Percentiles rank a stretch among this genome's conserved stretches.
Conservation (phyloP, 2,888 invertebrate species). For the Agrochola litura region DNA sequence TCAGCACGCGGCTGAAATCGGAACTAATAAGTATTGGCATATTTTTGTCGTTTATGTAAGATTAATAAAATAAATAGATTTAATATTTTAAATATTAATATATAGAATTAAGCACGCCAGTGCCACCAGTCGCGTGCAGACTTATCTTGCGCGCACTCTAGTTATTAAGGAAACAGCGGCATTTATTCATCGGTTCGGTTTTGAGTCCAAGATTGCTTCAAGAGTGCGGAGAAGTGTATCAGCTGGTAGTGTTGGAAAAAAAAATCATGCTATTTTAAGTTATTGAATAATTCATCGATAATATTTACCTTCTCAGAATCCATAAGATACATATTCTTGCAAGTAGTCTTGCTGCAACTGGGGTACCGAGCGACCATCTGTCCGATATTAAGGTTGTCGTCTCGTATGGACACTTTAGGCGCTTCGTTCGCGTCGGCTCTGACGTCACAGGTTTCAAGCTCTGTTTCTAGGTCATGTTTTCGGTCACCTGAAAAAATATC, state of each 20-base stretch:
- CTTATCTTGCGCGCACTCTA: too few species aligned
- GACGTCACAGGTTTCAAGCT: slow-evolving; percentile 92
- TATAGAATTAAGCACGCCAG: too few species aligned
- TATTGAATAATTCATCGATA: neutral
- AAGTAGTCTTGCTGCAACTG: slow-evolving; percentile 91
- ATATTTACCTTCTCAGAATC: slow-evolving; percentile 92
- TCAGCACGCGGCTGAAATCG: too few species aligned
- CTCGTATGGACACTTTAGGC: slow-evolving; percentile 91
- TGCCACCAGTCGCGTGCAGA: too few species aligned
- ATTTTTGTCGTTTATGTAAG: too few species aligned
- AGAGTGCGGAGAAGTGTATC: too few species aligned
- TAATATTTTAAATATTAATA: too few species aligned
- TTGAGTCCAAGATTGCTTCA: neutral
- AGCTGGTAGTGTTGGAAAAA: too few species aligned
- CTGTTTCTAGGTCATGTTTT: slow-evolving; percentile 90
- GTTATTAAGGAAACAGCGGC: neutral
- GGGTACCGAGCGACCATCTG: slow-evolving; percentile 93
- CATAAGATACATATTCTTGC: slow-evolving; percentile 94
- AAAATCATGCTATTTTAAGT: too few species aligned
- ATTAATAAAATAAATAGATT: too few species aligned
- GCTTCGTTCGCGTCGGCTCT: slow-evolving; percentile 89
- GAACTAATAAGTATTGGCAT: too few species aligned
- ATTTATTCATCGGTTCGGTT: neutral
- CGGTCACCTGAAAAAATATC: slow-evolving; percentile 78
- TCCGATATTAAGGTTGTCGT: slow-evolving; percentile 93